A percentile compares a stretch with the other conserved stretches of the same genome.
These are phyloP conservation scores for Nasonia vitripennis DNA, from an alignment of 1,140 invertebrate genomes.

Conservation along the genomic window DNA sequence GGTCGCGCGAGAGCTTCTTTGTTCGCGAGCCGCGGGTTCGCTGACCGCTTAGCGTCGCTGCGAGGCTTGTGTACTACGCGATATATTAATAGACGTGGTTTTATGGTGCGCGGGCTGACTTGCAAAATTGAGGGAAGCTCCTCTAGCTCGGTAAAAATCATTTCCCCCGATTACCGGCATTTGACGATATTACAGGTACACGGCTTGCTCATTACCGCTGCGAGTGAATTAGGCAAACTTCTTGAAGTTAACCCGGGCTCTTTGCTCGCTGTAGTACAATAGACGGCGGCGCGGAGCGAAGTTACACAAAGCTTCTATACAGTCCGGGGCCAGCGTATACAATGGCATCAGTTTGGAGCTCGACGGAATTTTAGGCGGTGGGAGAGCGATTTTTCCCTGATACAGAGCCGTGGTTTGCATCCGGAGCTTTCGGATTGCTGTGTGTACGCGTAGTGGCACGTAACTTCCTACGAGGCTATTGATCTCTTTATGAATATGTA, in stretches of 20 bases:
- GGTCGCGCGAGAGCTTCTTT: neutral
- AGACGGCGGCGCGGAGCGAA: neutral
- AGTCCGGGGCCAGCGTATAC: neutral
- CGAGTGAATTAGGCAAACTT: constrained; percentile 2
- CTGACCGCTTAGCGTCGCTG: neutral
- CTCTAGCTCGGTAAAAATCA: neutral
- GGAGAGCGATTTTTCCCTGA: neutral
- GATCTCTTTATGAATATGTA: neutral
- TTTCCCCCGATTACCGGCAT: neutral
- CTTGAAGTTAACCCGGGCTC: neutral
- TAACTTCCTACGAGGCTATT: neutral
- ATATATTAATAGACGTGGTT: too few species aligned
- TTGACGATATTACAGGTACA: neutral
- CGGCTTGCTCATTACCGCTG: neutral
- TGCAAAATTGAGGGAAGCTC: too few species aligned
- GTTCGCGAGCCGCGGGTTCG: neutral
- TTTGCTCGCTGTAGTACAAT: neutral
- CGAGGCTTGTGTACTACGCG: too few species aligned
- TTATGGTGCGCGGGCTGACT: too few species aligned
- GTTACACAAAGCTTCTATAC: neutral
- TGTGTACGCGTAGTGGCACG: too few species aligned
- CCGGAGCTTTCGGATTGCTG: neutral
- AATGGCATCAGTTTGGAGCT: neutral
- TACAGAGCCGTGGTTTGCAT: too few species aligned
- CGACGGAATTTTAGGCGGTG: neutral